These are phyloP conservation scores for Nesidiocoris tenuis DNA, from an alignment of 2,888 invertebrate genomes.

Conservation along the genomic window DNA sequence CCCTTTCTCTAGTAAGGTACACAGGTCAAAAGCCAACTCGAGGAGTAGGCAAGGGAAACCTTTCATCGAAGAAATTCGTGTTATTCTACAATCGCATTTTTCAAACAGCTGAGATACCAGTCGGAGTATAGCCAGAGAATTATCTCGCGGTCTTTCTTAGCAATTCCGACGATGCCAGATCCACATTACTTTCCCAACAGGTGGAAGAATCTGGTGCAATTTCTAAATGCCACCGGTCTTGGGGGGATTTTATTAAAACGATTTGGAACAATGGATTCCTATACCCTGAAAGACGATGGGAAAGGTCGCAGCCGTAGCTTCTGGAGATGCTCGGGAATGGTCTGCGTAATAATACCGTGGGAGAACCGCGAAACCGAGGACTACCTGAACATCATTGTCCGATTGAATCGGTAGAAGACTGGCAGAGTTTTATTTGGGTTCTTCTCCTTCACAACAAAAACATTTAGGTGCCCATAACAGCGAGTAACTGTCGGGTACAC, in stretches of 20 bases:
- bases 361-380: background rate
- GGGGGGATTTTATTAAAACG: conserved; percentile 13
- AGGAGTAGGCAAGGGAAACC: too few relatives aligned
- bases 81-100: too few relatives aligned
- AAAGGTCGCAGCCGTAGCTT: conserved; percentile 18
- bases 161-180: background rate
- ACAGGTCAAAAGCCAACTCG: too few relatives aligned
- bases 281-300: conserved; percentile 4
- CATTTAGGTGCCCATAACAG: background rate
- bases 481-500: background rate
- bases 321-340: background rate
- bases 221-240: conserved; percentile 3
- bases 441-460: background rate
- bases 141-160: too few relatives aligned
- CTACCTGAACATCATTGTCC: conserved; percentile 8
- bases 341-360: conserved; percentile 28
- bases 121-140: too few relatives aligned
- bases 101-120: too few relatives aligned
- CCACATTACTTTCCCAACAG: background rate
- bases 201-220: background rate
- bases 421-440: background rate
- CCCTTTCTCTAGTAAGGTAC: too few relatives aligned
- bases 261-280: conserved; percentile 13
- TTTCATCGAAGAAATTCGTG: too few relatives aligned
- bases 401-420: conserved; percentile 1